Base-by-base conservation (phyloP, 2,888 invertebrate genomes). In the Aquatica leii region DNA sequence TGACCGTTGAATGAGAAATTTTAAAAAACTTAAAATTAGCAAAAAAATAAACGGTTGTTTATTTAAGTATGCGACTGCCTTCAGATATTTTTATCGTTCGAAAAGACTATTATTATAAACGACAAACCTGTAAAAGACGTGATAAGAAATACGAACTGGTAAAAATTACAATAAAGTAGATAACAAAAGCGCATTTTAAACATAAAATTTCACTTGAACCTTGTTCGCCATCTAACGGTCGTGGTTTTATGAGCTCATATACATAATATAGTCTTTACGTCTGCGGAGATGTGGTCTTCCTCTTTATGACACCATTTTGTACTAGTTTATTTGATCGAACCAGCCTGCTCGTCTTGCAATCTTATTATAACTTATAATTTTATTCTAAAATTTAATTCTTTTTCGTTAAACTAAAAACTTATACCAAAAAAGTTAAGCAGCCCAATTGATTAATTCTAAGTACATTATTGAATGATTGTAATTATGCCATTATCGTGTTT, bases 181-280 rank as follows among this genome's bases (percentile, higher is more conserved):
- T 73, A 75, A 74, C 72, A 72, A 73, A 71, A 69, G 73, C 71
- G 69, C 73, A 71, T 74, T 74, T 70, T 69, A 64, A 62, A 73
- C 76, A 74, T 75, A 75, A 75, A 76, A 76, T 76, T 75, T 75
- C 76, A 75, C 75, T 75, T 73, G 73, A 74, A 72, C 71, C 69
- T 66, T 67, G 70, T 68, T 65, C 62, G 68, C 69, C 67, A 67
- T 66, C 70, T 66, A 46, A 66, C 66, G 67, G 71, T 61, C 68
- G 65, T 59, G 69, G 67, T 69, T 76, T 76, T 76, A 75, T 72
- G 67, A 67, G 70, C 72, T 73, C 69, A 75, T 76, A 75, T 75
- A 74, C 76, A 76, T 75, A 75, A 75, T 75, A 74, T 71, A 71
- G 72, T 73, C 74, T 73, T 75, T 73, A 74, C 65, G 71, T 74